Percentiles rank a stretch among this genome's conserved stretches.
Evolutionary conservation across 2,113 vertebrate genomes (phyloP).

Genomic region (Oostethus manadensis): DNA sequence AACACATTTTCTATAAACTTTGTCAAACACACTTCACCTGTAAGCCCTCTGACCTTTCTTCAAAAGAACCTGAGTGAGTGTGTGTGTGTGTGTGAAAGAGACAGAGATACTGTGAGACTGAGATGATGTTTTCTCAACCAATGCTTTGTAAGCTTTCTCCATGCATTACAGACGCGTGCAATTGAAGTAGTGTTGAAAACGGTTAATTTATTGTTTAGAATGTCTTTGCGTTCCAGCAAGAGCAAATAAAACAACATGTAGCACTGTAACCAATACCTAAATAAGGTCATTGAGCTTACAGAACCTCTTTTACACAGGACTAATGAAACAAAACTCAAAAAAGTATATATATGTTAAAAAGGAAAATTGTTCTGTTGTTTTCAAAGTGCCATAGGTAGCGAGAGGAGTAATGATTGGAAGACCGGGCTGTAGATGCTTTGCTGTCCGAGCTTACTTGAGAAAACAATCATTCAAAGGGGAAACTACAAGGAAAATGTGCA

Average conservation of each 20-base stretch:
- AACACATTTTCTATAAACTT: constrained; percentile 45
- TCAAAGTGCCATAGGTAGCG: constrained; percentile 76
- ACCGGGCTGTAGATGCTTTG: constrained; percentile 63
- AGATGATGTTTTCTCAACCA: constrained; percentile 46
- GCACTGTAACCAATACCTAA: constrained; percentile 63
- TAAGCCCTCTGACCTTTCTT: constrained; percentile 35
- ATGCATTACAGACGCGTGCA: constrained; percentile 57
- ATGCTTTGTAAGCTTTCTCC: constrained; percentile 61
- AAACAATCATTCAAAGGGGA: constrained; percentile 53
- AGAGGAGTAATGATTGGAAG: constrained; percentile 54
- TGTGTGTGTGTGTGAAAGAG: constrained; percentile 24
- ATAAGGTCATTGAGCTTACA: constrained; percentile 50
- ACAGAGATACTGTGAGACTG: constrained; percentile 23
- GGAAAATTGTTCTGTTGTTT: constrained; percentile 40
- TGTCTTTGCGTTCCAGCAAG: constrained; percentile 61
- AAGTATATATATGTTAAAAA: constrained; percentile 27
- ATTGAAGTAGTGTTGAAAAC: constrained; percentile 59
- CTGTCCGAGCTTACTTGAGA: constrained; percentile 64
- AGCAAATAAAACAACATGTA: constrained; percentile 67
- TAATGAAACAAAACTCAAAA: constrained; percentile 44
- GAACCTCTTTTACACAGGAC: constrained; percentile 62
- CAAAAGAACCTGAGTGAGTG: constrained; percentile 30
- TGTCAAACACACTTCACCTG: constrained; percentile 41
- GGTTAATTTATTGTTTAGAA: constrained; percentile 71
- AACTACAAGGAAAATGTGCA: constrained; percentile 60